Evolutionary conservation across 2,888 invertebrate species (phyloP), one percentile per base, ranked within the genome.

Genomic region (Congeria kusceri): DNA sequence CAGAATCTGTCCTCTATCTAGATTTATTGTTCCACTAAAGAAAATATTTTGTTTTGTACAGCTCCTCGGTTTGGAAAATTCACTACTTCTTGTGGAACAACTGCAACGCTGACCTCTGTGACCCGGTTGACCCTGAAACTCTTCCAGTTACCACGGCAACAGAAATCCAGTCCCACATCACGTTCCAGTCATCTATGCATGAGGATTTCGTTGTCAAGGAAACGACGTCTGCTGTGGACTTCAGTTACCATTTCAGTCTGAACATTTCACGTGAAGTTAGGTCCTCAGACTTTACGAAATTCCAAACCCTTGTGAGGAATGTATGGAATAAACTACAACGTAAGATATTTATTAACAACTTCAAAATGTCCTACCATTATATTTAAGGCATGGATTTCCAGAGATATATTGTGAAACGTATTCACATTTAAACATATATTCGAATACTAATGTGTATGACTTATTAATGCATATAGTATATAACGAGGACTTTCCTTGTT

Each of bases 61-160:
- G 87, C 27, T 65, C 64, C 18, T 57, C 79, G 13, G 66, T 85
- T n/a, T 87, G 84, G 83, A 78, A 77, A 57, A 76, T 84, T 4
- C 77, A 85, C 23, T 87, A 87, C 66, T 79, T 76, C 57, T 72
- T 87, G 78, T 69, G 77, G 73, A 66, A 77, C 28, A 28, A 74
- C 20, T 79, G 77, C 44, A 27, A 32, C 18, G 27, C 59, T 11
- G 57, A 59, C 13, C 25, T 58, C 18, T 82, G 80, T 47, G 65
- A 62, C 20, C 59, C 80, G 5, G 57, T 86, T 13, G 86, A 87
- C 69, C 86, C 87, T 9, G 70, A 79, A 39, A 77, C 78, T 28
- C 70, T 84, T 3, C 84, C 87, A 32, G 46, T 46, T 11, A 58
- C 81, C 23, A 68, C 66, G 23, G 66, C 76, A 13, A 46, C 69